Evolutionary conservation across 2,797 vertebrate genomes (phyloP).

Genomic region (Chelonia mydas): DNA sequence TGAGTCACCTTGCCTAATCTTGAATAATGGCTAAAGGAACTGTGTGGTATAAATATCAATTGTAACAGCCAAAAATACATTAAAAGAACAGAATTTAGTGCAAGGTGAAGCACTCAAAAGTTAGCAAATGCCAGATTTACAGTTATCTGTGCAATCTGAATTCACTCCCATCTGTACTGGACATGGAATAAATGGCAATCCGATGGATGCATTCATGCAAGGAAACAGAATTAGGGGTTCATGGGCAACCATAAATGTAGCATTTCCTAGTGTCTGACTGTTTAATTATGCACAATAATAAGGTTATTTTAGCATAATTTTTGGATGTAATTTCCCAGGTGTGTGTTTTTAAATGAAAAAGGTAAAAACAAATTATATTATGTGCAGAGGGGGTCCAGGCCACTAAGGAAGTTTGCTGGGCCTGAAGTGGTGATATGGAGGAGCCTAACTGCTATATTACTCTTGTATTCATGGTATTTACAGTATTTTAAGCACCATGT

Average conservation of each 20-base stretch:
- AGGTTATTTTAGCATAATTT: too few species aligned
- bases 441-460: too few species aligned
- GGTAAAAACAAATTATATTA: too few species aligned
- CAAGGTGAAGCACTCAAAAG: neutral
- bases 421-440: too few species aligned
- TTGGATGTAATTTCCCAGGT: too few species aligned
- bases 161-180: neutral
- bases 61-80: neutral
- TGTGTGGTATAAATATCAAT: neutral
- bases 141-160: neutral
- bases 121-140: neutral
- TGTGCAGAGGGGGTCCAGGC: too few species aligned
- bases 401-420: too few species aligned
- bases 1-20: neutral
- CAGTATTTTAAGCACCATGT: too few species aligned
- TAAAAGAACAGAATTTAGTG: neutral
- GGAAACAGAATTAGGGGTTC: neutral
- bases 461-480: too few species aligned
- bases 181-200: neutral
- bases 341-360: too few species aligned
- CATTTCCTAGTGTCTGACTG: neutral
- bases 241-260: neutral
- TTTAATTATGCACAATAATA: neutral
- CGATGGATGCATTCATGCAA: neutral
- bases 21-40: neutral